Evolutionary conservation across 1,140 invertebrate genomes (phyloP).

Genomic region (fruit fly (Drosophila melanogaster)): DNA sequence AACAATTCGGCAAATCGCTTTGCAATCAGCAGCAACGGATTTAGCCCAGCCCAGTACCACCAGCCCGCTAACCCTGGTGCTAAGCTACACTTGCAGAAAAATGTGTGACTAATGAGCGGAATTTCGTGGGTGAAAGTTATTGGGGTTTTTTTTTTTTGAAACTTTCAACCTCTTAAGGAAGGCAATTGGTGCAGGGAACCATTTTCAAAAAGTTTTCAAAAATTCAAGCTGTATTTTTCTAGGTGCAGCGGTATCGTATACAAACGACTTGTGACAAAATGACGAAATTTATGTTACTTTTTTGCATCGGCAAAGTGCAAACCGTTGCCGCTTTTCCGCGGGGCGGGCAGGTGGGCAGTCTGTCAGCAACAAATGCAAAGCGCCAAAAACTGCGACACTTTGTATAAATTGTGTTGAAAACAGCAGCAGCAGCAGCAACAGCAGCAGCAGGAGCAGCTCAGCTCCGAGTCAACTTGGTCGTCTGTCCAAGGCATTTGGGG

Average conservation of each 20-base stretch:
- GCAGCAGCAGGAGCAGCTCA: constrained; percentile 11
- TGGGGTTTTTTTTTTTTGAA: no score
- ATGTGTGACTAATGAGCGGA: not conserved
- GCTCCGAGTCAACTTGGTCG: constrained; percentile 46
- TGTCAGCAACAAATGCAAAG: constrained; percentile 82
- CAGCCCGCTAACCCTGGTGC: constrained; percentile 30
- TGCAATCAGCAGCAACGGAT: constrained; percentile 58
- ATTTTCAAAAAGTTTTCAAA: not conserved
- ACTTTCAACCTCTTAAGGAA: no score
- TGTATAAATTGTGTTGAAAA: constrained; percentile 81
- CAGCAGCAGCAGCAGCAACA: constrained; percentile 51
- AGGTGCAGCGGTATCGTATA: constrained; percentile 27
- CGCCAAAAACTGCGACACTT: constrained; percentile 81
- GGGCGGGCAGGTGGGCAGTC: constrained; percentile 31
- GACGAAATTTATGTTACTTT: constrained; percentile 78
- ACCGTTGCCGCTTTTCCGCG: constrained; percentile 44
- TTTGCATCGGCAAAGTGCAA: constrained; percentile 73
- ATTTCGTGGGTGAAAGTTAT: not conserved
- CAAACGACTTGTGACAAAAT: constrained; percentile 79
- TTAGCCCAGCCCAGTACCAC: constrained; percentile 42
- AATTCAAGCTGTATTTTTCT: not conserved
- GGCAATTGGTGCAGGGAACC: no score
- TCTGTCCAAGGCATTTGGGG: constrained; percentile 72
- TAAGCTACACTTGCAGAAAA: constrained; percentile 10
- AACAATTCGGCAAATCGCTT: constrained; percentile 72